Conservation (phyloP, 2,888 invertebrate species). For the Tethea ocularis region DNA sequence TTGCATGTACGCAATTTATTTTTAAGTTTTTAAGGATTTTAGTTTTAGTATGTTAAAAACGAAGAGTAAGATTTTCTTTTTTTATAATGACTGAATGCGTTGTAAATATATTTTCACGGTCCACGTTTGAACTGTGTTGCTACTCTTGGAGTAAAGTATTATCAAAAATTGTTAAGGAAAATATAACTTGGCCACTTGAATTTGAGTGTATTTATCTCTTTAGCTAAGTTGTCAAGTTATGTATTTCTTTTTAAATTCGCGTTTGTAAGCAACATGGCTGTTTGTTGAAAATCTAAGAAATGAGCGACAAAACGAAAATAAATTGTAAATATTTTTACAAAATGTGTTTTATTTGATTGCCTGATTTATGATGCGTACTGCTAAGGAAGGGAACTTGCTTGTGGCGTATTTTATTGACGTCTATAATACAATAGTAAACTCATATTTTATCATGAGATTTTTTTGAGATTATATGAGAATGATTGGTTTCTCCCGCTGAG, state of each 20-base stretch:
- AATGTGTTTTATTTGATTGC: conserved; percentile 49
- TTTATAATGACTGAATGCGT: conserved; percentile 24
- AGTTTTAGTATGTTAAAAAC: conserved; percentile 3
- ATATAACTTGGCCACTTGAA: background rate
- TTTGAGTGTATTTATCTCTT: background rate
- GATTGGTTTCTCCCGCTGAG: too few relatives aligned
- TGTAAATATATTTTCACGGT: conserved; percentile 24
- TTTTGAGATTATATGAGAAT: too few relatives aligned
- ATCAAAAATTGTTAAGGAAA: background rate
- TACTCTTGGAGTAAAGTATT: conserved; percentile 14
- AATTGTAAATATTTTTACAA: conserved; percentile 76
- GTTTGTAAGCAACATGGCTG: background rate
- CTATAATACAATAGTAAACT: too few relatives aligned
- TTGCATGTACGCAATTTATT: background rate
- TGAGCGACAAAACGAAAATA: conserved; percentile 53
- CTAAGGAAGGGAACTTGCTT: too few relatives aligned
- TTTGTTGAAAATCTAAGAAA: background rate
- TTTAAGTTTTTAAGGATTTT: conserved; percentile 1
- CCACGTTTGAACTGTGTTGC: conserved; percentile 19
- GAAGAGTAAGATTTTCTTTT: background rate
- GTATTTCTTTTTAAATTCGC: background rate
- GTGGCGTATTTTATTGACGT: too few relatives aligned
- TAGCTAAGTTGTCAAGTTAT: background rate
- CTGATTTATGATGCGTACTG: background rate
- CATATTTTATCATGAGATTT: too few relatives aligned